These are phyloP conservation scores for Adela reaumurella DNA, from an alignment of 2,888 invertebrate species.

Conservation along the genomic window DNA sequence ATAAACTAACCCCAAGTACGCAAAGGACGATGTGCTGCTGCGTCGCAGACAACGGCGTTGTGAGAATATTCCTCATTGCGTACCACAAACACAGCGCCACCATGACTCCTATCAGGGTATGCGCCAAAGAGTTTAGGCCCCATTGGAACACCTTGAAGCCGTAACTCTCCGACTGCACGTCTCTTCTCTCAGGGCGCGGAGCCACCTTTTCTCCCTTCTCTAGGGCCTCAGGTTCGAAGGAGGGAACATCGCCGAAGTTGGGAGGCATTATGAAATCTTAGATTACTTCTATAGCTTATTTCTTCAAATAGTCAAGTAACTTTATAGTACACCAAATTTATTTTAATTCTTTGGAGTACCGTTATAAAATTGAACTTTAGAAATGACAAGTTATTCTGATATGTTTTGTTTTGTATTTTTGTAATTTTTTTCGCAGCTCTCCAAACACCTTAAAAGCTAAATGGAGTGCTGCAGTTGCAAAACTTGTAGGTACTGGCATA, in stretches of 20 bases:
- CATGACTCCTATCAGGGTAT: slow-evolving; percentile 29
- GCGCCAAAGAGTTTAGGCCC: slow-evolving; percentile 24
- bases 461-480: too few species aligned
- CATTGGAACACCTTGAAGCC: slow-evolving; percentile 24
- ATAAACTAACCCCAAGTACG: slow-evolving; percentile 34
- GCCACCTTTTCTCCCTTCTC: background rate
- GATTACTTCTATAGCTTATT: too few species aligned
- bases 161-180: slow-evolving; percentile 6
- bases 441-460: too few species aligned
- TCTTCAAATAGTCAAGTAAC: too few species aligned
- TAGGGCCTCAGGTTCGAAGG: background rate
- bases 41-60: slow-evolving; percentile 20
- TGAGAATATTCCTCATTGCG: slow-evolving; percentile 20
- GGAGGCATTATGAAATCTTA: background rate
- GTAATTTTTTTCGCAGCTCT: too few species aligned
- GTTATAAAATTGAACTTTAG: too few species aligned
- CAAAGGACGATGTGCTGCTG: slow-evolving; percentile 29
- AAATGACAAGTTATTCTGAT: too few species aligned
- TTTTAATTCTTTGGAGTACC: too few species aligned
- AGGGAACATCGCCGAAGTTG: background rate
- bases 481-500: too few species aligned
- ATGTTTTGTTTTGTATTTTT: too few species aligned
- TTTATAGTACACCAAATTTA: too few species aligned
- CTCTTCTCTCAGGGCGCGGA: background rate
- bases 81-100: slow-evolving; percentile 23